Evolutionary conservation across 2,888 invertebrate genomes (phyloP).

Genomic region (Eledona agricola): DNA sequence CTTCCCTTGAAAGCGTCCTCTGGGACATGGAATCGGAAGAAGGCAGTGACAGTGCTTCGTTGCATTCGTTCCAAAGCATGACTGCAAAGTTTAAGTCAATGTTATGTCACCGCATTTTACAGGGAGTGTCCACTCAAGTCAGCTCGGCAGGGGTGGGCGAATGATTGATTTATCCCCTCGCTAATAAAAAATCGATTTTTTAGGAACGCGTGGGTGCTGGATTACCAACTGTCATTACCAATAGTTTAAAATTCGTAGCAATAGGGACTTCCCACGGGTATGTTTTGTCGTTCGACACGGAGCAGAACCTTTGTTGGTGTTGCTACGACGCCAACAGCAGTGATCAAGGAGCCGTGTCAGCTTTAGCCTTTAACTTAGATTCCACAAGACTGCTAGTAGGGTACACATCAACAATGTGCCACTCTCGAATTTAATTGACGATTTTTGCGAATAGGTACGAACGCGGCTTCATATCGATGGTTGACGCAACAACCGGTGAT

Average conservation of each 20-base stretch:
- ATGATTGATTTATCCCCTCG: slow-evolving; percentile 16
- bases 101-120: slow-evolving; percentile 80
- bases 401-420: slow-evolving; percentile 43
- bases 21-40: slow-evolving; percentile 77
- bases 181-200: slow-evolving; percentile 43
- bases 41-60: slow-evolving; percentile 67
- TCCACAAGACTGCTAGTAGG: slow-evolving; percentile 86
- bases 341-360: slow-evolving; percentile 81
- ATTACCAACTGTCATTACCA: slow-evolving; percentile 84
- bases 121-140: slow-evolving; percentile 89
- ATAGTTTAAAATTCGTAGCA: slow-evolving; percentile 79
- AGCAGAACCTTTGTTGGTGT: slow-evolving; percentile 91
- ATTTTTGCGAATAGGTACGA: too few relatives aligned
- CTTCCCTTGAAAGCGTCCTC: slow-evolving; percentile 82
- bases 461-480: slow-evolving; percentile 89
- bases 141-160: slow-evolving; percentile 86
- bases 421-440: slow-evolving; percentile 47
- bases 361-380: slow-evolving; percentile 87
- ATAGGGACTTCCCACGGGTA: slow-evolving; percentile 95
- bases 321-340: slow-evolving; percentile 73
- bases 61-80: slow-evolving; percentile 65
- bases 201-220: slow-evolving; percentile 91
- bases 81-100: slow-evolving; percentile 69
- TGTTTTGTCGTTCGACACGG: slow-evolving; percentile 83
- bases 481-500: slow-evolving; percentile 84